Evolutionary conservation across 2,797 vertebrate species (phyloP).

Genomic region (Rhynchonycteris naso): DNA sequence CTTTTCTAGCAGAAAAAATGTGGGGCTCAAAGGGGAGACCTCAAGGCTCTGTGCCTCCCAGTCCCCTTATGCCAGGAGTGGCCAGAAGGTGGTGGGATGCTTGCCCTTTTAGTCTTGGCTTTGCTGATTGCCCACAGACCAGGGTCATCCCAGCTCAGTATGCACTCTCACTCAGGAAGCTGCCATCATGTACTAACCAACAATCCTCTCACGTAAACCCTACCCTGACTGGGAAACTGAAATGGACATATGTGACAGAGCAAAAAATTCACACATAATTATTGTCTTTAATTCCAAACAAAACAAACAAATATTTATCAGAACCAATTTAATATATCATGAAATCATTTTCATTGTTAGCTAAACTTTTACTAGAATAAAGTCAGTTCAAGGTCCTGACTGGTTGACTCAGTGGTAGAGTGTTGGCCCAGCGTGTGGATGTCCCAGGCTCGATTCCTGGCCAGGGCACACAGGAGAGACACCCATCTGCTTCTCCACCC

Average conservation of each 20-base stretch:
- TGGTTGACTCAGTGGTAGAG: too few relatives aligned
- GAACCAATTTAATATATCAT: not conserved
- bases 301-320: not conserved
- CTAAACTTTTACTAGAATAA: not conserved
- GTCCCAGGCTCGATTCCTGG: too few relatives aligned
- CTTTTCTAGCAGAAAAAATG: not conserved
- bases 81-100: not conserved
- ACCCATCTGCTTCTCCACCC: too few relatives aligned
- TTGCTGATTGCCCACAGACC: not conserved
- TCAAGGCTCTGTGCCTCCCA: not conserved
- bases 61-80: not conserved
- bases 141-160: fast-evolving
- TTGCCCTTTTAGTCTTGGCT: not conserved
- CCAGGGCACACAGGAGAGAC: too few relatives aligned
- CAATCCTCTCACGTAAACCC: fast-evolving
- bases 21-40: not conserved
- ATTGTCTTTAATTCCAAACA: not conserved
- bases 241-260: not conserved
- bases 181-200: too few relatives aligned
- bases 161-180: not conserved
- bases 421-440: too few relatives aligned
- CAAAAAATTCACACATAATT: not conserved
- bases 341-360: not conserved
- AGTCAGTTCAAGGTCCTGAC: not conserved
- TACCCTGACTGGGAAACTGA: not conserved